A percentile compares a stretch with the other conserved stretches of the same genome.
Conservation (phyloP, 2,113 vertebrate genomes). For the Python bivittatus region DNA sequence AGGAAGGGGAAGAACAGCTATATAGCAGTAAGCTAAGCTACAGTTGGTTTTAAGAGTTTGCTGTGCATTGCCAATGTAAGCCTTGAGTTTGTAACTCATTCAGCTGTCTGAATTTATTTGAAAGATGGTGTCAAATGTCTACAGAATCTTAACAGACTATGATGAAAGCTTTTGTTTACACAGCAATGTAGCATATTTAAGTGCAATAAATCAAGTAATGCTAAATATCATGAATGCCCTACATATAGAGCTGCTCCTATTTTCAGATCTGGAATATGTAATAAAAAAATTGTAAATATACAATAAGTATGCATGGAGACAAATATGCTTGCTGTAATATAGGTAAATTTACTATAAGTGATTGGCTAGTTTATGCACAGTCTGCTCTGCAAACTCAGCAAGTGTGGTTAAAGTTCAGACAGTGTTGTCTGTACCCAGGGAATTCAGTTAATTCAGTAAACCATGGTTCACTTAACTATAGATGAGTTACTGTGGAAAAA, state of each 20-base stretch:
- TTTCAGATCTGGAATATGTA: background rate
- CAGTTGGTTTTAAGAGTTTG: background rate
- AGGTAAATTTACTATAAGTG: background rate
- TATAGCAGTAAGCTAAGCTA: background rate
- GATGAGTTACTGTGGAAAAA: background rate
- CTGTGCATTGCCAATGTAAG: background rate
- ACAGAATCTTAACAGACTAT: background rate
- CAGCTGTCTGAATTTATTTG: background rate
- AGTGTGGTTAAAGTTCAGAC: background rate
- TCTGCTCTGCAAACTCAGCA: background rate
- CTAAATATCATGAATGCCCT: background rate
- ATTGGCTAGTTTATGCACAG: background rate
- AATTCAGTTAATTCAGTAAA: background rate
- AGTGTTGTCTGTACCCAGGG: background rate
- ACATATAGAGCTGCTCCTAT: background rate
- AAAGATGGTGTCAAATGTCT: background rate
- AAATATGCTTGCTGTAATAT: background rate
- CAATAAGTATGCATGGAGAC: background rate
- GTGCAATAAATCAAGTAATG: background rate
- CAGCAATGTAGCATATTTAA: background rate
- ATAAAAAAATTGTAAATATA: background rate
- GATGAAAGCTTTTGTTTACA: background rate
- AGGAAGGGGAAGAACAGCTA: background rate
- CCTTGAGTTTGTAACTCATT: background rate
- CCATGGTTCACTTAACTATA: background rate